Evolutionary conservation across 2,113 vertebrate species (phyloP).

Genomic region (Phalacrocorax brasilianus): DNA sequence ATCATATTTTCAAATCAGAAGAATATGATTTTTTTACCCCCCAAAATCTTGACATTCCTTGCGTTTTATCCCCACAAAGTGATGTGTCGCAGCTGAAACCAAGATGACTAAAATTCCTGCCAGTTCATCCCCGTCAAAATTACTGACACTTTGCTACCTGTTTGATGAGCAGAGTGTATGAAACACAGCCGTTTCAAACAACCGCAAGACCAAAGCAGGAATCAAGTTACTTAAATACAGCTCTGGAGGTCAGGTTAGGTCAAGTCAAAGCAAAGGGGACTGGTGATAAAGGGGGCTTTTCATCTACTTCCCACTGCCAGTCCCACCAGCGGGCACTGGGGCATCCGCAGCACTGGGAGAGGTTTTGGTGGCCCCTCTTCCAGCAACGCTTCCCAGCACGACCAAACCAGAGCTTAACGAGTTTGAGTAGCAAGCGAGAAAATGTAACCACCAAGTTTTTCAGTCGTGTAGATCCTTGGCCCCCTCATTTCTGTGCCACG

Average conservation of each 20-base stretch:
- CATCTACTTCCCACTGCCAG: background rate
- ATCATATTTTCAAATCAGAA: background rate
- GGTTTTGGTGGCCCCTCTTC: background rate
- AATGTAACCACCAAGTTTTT: background rate
- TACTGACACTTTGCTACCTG: background rate
- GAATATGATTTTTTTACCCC: background rate
- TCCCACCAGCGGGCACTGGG: background rate
- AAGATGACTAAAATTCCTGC: background rate
- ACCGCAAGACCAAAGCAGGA: background rate
- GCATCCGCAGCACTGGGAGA: background rate
- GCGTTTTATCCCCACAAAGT: background rate
- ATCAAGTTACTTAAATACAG: background rate
- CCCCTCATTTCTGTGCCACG: background rate
- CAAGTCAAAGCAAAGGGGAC: background rate
- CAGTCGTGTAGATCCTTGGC: background rate
- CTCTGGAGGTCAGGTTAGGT: background rate
- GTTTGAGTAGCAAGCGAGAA: background rate
- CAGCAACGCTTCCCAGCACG: background rate
- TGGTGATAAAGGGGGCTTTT: background rate
- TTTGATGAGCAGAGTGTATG: background rate
- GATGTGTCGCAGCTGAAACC: fast-evolving
- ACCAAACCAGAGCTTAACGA: background rate
- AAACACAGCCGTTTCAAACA: background rate
- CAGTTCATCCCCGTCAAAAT: background rate
- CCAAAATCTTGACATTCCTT: background rate